These are phyloP conservation scores for Pantherophis guttatus DNA, from an alignment of 2,113 vertebrate genomes.

Conservation along the genomic window DNA sequence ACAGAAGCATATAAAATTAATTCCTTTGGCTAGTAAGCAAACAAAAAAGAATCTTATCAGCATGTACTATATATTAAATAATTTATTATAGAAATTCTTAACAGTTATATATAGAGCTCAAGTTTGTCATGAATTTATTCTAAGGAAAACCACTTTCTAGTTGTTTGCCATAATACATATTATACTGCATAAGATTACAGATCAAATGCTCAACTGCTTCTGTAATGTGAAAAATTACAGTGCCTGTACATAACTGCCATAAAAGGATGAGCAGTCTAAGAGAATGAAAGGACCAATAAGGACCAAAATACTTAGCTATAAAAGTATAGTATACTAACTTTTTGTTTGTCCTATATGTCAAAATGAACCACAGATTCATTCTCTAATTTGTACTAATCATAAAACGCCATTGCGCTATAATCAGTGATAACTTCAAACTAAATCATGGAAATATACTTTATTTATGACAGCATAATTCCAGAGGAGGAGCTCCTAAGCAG, in stretches of 20 bases:
- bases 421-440: not conserved
- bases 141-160: not conserved
- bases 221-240: not conserved
- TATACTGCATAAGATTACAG: not conserved
- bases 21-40: not conserved
- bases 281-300: not conserved
- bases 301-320: not conserved
- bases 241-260: not conserved
- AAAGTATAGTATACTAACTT: not conserved
- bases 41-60: not conserved
- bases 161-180: not conserved
- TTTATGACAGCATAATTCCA: not conserved
- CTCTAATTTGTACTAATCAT: not conserved
- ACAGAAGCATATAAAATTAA: not conserved
- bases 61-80: not conserved
- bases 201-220: not conserved
- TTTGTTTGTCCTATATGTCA: not conserved
- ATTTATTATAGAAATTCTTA: not conserved
- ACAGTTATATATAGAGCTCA: not conserved
- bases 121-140: not conserved
- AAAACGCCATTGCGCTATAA: not conserved
- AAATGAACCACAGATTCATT: not conserved
- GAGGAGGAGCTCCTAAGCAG: not conserved
- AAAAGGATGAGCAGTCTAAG: not conserved
- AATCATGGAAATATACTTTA: not conserved